Percentiles rank a stretch among this genome's conserved stretches.
These are phyloP conservation scores for Ridgeia piscesae DNA, from an alignment of 1,140 invertebrate species.

Conservation along the genomic window DNA sequence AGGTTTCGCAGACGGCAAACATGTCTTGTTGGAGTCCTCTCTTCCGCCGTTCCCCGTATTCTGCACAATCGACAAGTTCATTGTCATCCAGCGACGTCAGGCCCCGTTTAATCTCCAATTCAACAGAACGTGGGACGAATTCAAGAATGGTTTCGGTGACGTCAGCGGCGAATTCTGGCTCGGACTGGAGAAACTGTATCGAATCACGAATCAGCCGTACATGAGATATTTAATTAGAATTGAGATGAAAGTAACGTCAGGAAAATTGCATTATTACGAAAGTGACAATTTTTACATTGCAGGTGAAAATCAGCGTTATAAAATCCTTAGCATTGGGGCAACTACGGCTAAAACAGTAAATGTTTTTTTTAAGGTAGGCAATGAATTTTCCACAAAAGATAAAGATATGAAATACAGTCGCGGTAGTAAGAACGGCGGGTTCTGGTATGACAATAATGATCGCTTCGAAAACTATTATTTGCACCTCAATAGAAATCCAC, in stretches of 20 bases:
- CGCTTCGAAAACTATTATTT: neutral
- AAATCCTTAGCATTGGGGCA: neutral
- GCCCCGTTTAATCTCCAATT: conserved; percentile 16
- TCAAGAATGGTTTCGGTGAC: conserved; percentile 33
- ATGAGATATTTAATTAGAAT: neutral
- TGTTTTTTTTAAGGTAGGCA: neutral
- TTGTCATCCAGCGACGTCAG: neutral
- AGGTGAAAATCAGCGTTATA: neutral
- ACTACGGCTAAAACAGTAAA: neutral
- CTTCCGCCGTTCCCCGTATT: neutral
- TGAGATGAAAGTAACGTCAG: neutral
- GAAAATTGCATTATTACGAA: neutral
- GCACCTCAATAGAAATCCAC: neutral
- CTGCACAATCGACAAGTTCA: conserved; percentile 11
- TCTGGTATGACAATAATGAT: neutral
- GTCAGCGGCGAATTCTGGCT: conserved; percentile 26
- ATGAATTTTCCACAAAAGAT: neutral
- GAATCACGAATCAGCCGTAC: conserved; percentile 10
- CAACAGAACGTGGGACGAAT: conserved; percentile 33
- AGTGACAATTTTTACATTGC: neutral
- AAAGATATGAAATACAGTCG: neutral
- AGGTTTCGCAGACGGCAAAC: neutral
- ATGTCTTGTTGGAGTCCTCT: neutral
- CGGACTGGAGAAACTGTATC: conserved; percentile 16
- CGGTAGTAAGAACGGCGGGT: neutral